Percentiles rank a stretch among this genome's conserved stretches.
phyloP scores from a whole-genome alignment of 2,113 vertebrate species.

The Camelus dromedarius region DNA sequence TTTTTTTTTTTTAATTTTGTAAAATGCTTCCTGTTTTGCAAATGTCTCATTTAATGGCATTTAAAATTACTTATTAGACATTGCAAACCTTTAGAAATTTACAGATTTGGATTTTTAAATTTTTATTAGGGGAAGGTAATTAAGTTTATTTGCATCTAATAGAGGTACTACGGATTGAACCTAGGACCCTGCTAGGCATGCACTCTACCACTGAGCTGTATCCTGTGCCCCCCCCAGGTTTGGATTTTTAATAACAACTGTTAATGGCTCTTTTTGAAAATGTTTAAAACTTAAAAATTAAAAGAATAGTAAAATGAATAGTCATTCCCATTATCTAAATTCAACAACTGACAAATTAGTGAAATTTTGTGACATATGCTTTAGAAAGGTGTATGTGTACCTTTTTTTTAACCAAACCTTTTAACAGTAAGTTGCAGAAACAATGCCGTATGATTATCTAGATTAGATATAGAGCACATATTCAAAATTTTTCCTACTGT shows the following conservation, averaged over 20 bases:
- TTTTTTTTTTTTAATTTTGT: neutral
- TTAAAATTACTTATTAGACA: neutral
- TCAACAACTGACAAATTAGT: neutral
- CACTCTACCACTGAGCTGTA: too few relatives aligned
- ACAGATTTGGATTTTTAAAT: neutral
- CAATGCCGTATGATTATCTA: neutral
- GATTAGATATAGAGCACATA: neutral
- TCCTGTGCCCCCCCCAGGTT: neutral
- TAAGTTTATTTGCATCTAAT: too few relatives aligned
- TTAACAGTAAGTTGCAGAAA: neutral
- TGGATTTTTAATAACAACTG: constrained; percentile 20
- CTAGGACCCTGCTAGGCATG: too few relatives aligned
- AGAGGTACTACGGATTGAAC: too few relatives aligned
- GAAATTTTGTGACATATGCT: neutral
- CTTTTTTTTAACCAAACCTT: neutral
- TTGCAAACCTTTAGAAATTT: neutral
- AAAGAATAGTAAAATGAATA: neutral
- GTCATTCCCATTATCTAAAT: neutral
- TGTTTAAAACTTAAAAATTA: neutral
- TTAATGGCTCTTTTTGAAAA: neutral
- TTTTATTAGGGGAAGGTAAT: neutral
- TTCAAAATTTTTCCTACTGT: neutral
- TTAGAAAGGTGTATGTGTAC: neutral
- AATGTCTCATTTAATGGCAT: neutral
- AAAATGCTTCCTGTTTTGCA: constrained; percentile 28